These are phyloP conservation scores for Rhagonycha lutea DNA, from an alignment of 2,888 invertebrate species.

Conservation along the genomic window DNA sequence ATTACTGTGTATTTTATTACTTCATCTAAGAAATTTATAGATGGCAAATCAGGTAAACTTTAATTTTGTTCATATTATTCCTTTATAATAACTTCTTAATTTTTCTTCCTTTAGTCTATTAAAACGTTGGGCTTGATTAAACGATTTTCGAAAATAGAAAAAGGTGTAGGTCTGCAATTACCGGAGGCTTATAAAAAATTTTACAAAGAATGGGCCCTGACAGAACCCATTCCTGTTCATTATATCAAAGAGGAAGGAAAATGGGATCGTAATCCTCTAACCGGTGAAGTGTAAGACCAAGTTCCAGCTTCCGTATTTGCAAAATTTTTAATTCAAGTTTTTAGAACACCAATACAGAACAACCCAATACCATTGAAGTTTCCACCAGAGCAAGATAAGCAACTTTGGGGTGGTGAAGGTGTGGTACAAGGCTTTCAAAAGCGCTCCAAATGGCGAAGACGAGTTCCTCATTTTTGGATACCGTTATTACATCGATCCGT, in stretches of 20 bases:
- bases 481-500: constrained; percentile 80
- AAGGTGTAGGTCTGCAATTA: constrained; percentile 69
- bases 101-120: constrained; percentile 36
- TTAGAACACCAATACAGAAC: constrained; percentile 72
- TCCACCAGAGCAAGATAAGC: constrained; percentile 79
- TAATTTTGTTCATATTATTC: background rate
- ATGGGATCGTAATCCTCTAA: constrained; percentile 73
- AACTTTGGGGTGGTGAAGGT: constrained; percentile 97
- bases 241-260: constrained; percentile 75
- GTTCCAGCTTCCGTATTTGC: background rate
- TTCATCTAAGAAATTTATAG: background rate
- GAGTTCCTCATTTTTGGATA: constrained; percentile 87
- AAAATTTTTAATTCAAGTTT: background rate
- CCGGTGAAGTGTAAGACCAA: constrained; percentile 68
- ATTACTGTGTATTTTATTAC: background rate
- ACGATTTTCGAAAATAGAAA: constrained; percentile 58
- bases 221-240: constrained; percentile 64
- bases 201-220: constrained; percentile 80
- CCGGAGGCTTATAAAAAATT: constrained; percentile 86
- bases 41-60: constrained; percentile 17
- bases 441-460: constrained; percentile 60
- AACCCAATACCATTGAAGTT: constrained; percentile 74
- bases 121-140: constrained; percentile 47
- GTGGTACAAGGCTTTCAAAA: constrained; percentile 86
- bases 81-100: background rate